A percentile compares a stretch with the other conserved stretches of the same genome.
Conservation (phyloP, 2,797 vertebrate genomes). For the Pelochelys cantorii region DNA sequence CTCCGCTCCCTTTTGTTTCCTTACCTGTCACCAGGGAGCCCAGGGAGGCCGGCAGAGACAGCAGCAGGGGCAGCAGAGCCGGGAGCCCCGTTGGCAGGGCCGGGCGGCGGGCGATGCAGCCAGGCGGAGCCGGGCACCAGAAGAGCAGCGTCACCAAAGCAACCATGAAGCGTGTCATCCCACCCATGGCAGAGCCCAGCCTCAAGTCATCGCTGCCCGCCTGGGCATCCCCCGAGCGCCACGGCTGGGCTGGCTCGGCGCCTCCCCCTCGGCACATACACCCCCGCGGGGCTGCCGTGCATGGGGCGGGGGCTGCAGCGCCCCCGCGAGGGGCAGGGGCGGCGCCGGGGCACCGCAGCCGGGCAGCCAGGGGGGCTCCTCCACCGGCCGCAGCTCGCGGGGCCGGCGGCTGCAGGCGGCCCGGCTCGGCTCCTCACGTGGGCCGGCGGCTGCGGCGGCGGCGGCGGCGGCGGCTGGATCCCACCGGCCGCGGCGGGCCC, state of each 20-base stretch:
- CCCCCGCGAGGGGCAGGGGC: neutral
- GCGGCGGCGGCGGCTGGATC: neutral
- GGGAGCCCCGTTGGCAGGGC: slow-evolving; percentile 50
- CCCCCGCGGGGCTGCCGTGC: slow-evolving; percentile 13
- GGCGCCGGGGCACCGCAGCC: neutral
- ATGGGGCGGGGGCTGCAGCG: neutral
- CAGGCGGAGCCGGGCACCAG: slow-evolving; percentile 13
- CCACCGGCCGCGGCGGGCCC: neutral
- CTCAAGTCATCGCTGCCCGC: slow-evolving; percentile 59
- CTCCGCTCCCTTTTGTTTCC: slow-evolving; percentile 29
- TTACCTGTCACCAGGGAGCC: slow-evolving; percentile 59
- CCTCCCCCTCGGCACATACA: slow-evolving; percentile 53
- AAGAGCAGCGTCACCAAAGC: slow-evolving; percentile 64
- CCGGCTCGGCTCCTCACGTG: neutral
- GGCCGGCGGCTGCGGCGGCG: neutral
- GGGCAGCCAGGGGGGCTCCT: neutral
- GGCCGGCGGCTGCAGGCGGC: neutral
- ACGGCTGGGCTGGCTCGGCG: slow-evolving; percentile 23
- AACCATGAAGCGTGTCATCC: slow-evolving; percentile 74
- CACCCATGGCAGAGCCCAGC: slow-evolving; percentile 54
- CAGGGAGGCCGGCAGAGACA: slow-evolving; percentile 61
- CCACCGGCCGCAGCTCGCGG: neutral
- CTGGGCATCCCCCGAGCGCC: slow-evolving; percentile 33
- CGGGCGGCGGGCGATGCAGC: slow-evolving; percentile 52
- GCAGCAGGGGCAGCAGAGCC: slow-evolving; percentile 65